Base-by-base conservation (phyloP, 2,113 vertebrate species). In the Typhlomys cinereus region DNA sequence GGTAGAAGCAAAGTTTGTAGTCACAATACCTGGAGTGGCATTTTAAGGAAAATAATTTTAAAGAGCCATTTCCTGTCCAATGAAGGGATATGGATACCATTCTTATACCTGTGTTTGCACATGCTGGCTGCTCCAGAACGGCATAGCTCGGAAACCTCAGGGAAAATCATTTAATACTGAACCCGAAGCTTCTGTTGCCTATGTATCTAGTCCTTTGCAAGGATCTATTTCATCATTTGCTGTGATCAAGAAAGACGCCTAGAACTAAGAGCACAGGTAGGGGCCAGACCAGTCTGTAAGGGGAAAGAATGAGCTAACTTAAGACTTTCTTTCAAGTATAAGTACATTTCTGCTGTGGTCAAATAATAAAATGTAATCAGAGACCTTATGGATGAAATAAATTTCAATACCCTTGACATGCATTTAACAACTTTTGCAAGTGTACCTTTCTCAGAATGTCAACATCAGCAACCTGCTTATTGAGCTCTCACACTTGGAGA, bases 381-480 rank as follows among this genome's bases (percentile, higher is more conserved):
- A 75, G 44, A 69, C 36, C 2, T 36, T 57, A 6, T 39, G 21
- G 83, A 57, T 75, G 27, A 76, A 80, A 80, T 44, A 39, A 76
- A 57, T 93, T 10, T 7, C 5, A 50, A 78, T 66, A 29, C 17
- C 4, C 44, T 78, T 39, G 46, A 44, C 2, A 15, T 29, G 17
- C 46, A n/a, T 7, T 59, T 31, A 29, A 10, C 54, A 7, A 50
- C 39, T 70, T 75, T 71, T 75, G 25, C 52, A 71, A 46, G 10
- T 50, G 36, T 29, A 36, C 18, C 8, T 57, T 54, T 85, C 34
- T 29, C n/a, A 52, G 79, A 75, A 20, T 34, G 15, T 75, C 31
- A 66, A 14, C 29, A 27, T 17, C 31, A 64, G 1, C 36, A 39
- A 0, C n/a, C 0, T 50, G 27, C 54, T 75, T 20, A 34, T 1